Percentiles rank a stretch among this genome's conserved stretches.
phyloP scores from a whole-genome alignment of 1,140 invertebrate genomes.

The Antheraea pernyi region DNA sequence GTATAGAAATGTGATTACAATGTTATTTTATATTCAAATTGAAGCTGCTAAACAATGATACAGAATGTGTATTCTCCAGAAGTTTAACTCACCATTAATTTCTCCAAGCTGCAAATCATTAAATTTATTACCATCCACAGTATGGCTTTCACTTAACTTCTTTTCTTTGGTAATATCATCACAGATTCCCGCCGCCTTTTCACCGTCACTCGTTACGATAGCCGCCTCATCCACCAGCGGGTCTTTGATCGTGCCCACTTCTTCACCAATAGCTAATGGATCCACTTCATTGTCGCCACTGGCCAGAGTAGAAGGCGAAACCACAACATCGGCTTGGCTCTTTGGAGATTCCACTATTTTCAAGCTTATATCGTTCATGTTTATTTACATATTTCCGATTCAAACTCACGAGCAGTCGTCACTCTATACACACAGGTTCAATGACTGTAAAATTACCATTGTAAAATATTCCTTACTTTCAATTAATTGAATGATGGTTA shows the following conservation, averaged over 20 bases:
- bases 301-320: constrained; percentile 39
- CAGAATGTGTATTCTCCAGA: too few species aligned
- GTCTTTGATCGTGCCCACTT: constrained; percentile 35
- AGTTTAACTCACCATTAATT: constrained; percentile 31
- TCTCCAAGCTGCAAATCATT: constrained; percentile 29
- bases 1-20: too few species aligned
- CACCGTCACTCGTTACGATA: constrained; percentile 22
- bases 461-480: constrained; percentile 22
- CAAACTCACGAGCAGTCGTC: constrained; percentile 57
- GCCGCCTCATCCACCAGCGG: constrained; percentile 31
- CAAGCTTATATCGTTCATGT: constrained; percentile 76
- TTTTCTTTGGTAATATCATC: constrained; percentile 69
- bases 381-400: constrained; percentile 77
- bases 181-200: constrained; percentile 49
- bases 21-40: too few species aligned
- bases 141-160: constrained; percentile 40
- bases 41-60: too few species aligned
- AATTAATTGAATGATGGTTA: constrained; percentile 7
- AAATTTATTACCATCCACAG: constrained; percentile 31
- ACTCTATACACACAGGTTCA: constrained; percentile 59
- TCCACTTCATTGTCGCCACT: constrained; percentile 63
- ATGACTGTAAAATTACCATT: constrained; percentile 52
- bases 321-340: constrained; percentile 43
- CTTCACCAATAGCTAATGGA: constrained; percentile 63
- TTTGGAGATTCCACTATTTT: constrained; percentile 71